Evolutionary conservation across 2,888 invertebrate genomes (phyloP).

Genomic region (Galeruca laticollis): DNA sequence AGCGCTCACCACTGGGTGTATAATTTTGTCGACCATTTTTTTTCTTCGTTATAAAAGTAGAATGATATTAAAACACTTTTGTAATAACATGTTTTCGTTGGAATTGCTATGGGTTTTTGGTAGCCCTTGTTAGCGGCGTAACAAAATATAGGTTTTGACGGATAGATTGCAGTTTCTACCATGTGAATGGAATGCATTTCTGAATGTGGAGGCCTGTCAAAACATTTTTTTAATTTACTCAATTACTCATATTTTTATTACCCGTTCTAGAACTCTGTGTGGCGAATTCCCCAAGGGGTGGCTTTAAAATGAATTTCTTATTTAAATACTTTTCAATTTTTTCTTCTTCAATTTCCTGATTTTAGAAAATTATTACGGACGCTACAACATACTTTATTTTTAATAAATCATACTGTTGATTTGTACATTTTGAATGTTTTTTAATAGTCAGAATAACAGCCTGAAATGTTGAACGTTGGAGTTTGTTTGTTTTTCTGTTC

Average conservation of each 20-base stretch:
- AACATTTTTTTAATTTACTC: not conserved
- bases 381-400: too few relatives aligned
- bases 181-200: conserved; percentile 19
- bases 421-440: too few relatives aligned
- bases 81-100: conserved; percentile 45
- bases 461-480: too few relatives aligned
- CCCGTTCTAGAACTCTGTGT: too few relatives aligned
- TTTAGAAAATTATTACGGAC: too few relatives aligned
- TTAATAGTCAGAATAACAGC: too few relatives aligned
- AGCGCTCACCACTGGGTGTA: conserved; percentile 44
- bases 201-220: conserved; percentile 9
- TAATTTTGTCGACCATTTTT: conserved; percentile 51
- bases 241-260: not conserved
- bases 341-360: too few relatives aligned
- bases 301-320: not conserved
- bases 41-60: conserved; percentile 40
- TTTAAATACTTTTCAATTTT: too few relatives aligned
- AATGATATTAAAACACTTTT: conserved; percentile 51
- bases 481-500: too few relatives aligned
- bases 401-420: too few relatives aligned
- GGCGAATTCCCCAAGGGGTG: too few relatives aligned
- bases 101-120: conserved; percentile 47
- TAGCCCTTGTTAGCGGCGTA: conserved; percentile 39
- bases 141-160: conserved; percentile 44
- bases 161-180: conserved; percentile 38